Conservation (phyloP, 2,888 invertebrate genomes). For the Salpingus planirostris region DNA sequence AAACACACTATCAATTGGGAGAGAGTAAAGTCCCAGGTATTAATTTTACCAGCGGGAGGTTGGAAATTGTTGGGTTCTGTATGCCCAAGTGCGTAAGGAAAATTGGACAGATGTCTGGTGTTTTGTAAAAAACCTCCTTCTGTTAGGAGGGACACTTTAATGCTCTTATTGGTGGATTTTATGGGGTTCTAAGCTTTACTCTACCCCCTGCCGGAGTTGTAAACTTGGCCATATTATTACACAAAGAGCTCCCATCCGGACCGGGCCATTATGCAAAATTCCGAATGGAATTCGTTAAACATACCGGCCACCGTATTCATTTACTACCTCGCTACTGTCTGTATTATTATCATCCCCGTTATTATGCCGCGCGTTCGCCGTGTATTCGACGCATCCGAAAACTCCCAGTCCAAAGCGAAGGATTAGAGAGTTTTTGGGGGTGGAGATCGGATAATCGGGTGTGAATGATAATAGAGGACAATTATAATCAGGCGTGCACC, state of each 20-base stretch:
- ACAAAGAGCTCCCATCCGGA: constrained; percentile 15
- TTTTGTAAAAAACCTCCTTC: constrained; percentile 18
- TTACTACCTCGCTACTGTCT: no score
- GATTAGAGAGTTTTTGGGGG: no score
- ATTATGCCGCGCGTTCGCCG: no score
- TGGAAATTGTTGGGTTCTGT: constrained; percentile 6
- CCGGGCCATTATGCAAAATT: constrained; percentile 14
- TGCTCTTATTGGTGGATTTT: constrained; percentile 20
- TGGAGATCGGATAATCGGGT: no score
- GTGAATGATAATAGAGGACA: no score
- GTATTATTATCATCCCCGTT: no score
- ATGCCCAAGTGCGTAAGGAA: no score
- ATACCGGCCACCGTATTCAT: no score
- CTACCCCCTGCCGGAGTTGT: constrained; percentile 16
- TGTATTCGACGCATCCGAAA: no score
- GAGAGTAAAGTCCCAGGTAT: constrained; percentile 12
- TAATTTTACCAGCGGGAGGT: constrained; percentile 15
- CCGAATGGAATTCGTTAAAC: constrained; percentile 13
- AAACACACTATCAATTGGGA: no score
- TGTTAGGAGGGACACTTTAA: constrained; percentile 17
- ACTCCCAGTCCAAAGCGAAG: no score
- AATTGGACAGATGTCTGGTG: constrained; percentile 20
- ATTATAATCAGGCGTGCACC: no score
- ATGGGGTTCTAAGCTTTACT: constrained; percentile 16
- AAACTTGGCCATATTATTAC: constrained; percentile 17